These are phyloP conservation scores for Pollimyrus isidori DNA, from an alignment of 2,113 vertebrate genomes.

Conservation along the genomic window DNA sequence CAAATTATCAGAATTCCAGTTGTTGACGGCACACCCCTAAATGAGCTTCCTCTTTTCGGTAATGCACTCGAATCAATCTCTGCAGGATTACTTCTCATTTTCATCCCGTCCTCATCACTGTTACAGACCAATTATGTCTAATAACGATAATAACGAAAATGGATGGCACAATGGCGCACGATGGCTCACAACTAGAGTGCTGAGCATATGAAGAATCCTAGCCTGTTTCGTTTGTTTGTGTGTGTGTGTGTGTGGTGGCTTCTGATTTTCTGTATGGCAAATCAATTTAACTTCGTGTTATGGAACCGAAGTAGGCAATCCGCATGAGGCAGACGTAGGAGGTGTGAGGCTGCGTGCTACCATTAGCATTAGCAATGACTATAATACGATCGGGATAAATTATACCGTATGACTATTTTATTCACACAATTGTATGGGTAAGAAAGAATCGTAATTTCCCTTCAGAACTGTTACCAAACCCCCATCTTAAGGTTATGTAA, in stretches of 20 bases:
- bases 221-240: neutral
- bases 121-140: neutral
- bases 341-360: neutral
- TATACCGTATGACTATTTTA: neutral
- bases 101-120: neutral
- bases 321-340: neutral
- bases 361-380: neutral
- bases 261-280: neutral
- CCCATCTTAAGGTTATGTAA: neutral
- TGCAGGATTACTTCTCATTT: neutral
- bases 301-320: neutral
- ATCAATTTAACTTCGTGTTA: neutral
- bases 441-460: neutral
- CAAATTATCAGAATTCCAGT: neutral
- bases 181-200: neutral
- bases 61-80: neutral
- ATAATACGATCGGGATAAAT: neutral
- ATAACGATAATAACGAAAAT: neutral
- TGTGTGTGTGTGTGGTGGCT: neutral
- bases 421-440: neutral
- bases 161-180: neutral
- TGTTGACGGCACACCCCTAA: neutral
- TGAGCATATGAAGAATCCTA: neutral
- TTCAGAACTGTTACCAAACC: neutral
- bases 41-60: neutral